A percentile compares a stretch with the other conserved stretches of the same genome.
Evolutionary conservation across 2,797 vertebrate species (phyloP).

Genomic region (Aphelocoma californica): DNA sequence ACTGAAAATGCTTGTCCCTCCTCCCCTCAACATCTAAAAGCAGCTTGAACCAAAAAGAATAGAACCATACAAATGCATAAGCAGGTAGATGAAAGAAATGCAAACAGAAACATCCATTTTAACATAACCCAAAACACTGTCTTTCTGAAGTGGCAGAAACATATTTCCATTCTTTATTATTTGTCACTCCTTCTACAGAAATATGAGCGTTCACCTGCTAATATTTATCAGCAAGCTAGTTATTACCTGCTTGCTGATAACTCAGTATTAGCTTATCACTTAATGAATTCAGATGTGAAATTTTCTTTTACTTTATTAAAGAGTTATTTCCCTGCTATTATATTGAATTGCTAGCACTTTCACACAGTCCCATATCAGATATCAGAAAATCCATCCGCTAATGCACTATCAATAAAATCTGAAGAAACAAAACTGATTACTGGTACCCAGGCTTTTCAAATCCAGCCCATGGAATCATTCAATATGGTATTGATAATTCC

Average conservation of each 20-base stretch:
- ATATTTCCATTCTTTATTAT: neutral
- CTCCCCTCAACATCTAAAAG: neutral
- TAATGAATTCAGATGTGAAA: neutral
- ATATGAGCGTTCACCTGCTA: neutral
- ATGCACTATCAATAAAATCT: neutral
- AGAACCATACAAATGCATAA: neutral
- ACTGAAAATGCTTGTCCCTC: neutral
- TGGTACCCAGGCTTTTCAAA: constrained; percentile 5
- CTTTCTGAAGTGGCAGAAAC: neutral
- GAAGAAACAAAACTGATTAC: neutral
- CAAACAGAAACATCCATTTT: neutral
- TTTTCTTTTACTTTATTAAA: neutral
- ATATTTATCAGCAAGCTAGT: too few species aligned
- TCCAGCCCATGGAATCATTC: neutral
- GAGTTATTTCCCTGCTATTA: neutral
- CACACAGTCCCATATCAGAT: neutral
- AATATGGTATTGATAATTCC: constrained; percentile 36
- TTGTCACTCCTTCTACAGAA: neutral
- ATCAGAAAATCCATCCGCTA: neutral
- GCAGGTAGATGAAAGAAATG: neutral
- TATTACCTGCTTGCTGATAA: neutral
- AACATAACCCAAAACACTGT: neutral
- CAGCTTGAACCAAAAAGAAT: neutral
- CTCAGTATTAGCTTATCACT: neutral
- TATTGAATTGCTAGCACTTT: neutral